These are phyloP conservation scores for Rhabdophis nuchalis DNA, from an alignment of 2,797 vertebrate species.

Conservation along the genomic window DNA sequence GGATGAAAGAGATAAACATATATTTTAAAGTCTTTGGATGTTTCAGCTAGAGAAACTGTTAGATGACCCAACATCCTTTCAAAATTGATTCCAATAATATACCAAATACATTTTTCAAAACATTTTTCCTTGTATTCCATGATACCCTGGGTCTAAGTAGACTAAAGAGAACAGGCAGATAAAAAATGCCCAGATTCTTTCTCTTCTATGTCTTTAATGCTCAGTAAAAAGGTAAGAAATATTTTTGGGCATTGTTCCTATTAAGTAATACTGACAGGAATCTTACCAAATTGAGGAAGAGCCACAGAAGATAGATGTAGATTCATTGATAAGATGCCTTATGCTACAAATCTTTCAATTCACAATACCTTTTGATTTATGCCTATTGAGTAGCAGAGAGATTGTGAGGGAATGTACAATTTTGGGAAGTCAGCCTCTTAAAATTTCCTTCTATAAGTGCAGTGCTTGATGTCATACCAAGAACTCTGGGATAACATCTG, in stretches of 20 bases:
- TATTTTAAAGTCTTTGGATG: neutral
- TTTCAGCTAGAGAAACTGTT: neutral
- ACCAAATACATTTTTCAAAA: neutral
- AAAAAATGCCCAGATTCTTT: neutral
- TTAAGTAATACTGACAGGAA: neutral
- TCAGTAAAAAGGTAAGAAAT: neutral
- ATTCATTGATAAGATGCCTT: neutral
- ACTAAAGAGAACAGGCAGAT: neutral
- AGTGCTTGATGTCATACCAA: conserved; percentile 13
- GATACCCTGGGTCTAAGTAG: neutral
- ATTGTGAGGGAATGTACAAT: neutral
- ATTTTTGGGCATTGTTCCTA: neutral
- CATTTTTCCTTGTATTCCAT: neutral
- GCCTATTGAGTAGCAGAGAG: neutral
- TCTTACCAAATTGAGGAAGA: neutral
- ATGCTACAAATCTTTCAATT: neutral
- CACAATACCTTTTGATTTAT: neutral
- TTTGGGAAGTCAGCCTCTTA: neutral
- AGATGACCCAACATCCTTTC: neutral
- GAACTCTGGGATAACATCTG: conserved; percentile 15
- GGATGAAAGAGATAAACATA: neutral
- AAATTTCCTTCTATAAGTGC: neutral
- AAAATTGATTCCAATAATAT: neutral
- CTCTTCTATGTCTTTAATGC: neutral
- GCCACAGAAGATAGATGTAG: neutral